Conservation (phyloP, 2,888 invertebrate species). For the Drosophila atroscutellata region DNA sequence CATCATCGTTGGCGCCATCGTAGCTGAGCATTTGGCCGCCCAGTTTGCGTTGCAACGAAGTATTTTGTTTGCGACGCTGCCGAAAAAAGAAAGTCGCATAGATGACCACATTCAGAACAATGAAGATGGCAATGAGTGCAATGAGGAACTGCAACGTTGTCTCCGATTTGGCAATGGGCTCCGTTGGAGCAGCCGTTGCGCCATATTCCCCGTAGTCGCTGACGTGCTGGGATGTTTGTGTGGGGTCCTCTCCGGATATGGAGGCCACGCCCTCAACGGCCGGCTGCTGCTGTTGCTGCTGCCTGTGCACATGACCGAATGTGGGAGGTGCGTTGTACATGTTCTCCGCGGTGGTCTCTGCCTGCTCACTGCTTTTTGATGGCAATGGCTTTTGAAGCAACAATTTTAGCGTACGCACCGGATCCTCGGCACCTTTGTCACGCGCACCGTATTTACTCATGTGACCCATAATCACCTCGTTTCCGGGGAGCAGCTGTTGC, state of each 20-base stretch:
- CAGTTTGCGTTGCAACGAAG: conserved; percentile 79
- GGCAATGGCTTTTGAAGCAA: conserved; percentile 81
- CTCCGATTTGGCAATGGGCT: conserved; percentile 86
- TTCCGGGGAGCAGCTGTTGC: conserved; percentile 50
- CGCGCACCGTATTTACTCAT: conserved; percentile 84
- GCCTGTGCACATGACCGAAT: conserved; percentile 73
- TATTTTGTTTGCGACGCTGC: conserved; percentile 78
- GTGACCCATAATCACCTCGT: conserved; percentile 83
- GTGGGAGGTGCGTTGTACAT: conserved; percentile 85
- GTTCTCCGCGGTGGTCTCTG: conserved; percentile 77
- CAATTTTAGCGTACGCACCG: conserved; percentile 82
- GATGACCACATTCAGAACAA: conserved; percentile 88
- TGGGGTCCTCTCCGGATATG: conserved; percentile 39
- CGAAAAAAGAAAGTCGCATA: conserved; percentile 83
- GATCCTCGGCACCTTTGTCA: conserved; percentile 83
- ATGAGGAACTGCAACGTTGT: conserved; percentile 88
- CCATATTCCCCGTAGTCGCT: conserved; percentile 41
- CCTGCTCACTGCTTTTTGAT: conserved; percentile 45
- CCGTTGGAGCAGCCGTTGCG: conserved; percentile 19
- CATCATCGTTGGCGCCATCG: conserved; percentile 84
- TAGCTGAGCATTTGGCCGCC: conserved; percentile 83
- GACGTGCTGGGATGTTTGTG: conserved; percentile 22
- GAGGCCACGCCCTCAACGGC: conserved; percentile 9
- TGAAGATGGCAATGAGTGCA: conserved; percentile 89
- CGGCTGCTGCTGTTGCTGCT: conserved; percentile 39